phyloP scores from a whole-genome alignment of 1,140 invertebrate genomes.

The Hormaphis cornu region DNA sequence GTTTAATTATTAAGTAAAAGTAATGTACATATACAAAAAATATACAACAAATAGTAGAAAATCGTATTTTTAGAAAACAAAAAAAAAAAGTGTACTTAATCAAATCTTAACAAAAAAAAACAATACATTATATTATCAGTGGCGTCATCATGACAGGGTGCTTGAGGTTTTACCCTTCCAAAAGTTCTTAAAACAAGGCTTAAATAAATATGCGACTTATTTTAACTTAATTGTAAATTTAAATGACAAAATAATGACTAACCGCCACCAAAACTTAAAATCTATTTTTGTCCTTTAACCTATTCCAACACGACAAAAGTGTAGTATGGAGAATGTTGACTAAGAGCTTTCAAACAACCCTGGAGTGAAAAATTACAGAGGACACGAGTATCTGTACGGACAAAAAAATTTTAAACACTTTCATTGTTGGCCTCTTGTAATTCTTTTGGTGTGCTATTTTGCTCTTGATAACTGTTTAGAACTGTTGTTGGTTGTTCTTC shows the following conservation, averaged over 20 bases:
- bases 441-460: neutral
- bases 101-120: no score
- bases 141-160: no score
- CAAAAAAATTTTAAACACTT: neutral
- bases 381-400: no score
- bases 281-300: neutral
- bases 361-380: neutral
- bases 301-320: neutral
- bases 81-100: no score
- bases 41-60: conserved; percentile 1
- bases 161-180: no score
- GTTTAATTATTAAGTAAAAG: conserved; percentile 12
- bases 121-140: no score
- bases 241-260: neutral
- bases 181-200: no score
- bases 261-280: neutral
- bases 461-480: neutral
- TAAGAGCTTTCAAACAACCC: neutral
- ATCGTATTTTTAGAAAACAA: neutral
- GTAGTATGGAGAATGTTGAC: neutral
- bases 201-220: no score
- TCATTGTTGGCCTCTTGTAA: neutral
- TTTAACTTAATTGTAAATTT: no score
- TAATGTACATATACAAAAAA: conserved; percentile 18
- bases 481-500: neutral